Percentiles rank a stretch among this genome's conserved stretches.
Evolutionary conservation across 2,113 vertebrate species (phyloP).

Genomic region (Oncorhynchus clarkii): DNA sequence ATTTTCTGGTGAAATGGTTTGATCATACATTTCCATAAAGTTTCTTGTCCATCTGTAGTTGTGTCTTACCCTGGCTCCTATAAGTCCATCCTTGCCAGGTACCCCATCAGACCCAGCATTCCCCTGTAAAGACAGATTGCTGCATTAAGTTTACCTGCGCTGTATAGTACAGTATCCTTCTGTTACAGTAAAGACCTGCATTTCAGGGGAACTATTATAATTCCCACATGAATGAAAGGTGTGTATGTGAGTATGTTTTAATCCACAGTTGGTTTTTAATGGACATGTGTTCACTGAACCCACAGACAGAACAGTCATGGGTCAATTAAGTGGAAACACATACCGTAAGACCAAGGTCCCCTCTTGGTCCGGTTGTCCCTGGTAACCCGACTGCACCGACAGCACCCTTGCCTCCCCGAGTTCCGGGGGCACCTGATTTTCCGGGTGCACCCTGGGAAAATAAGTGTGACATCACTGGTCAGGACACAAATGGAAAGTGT

Average conservation of each 20-base stretch:
- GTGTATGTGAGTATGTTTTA: background rate
- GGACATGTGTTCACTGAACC: background rate
- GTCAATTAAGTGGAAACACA: slow-evolving; percentile 40
- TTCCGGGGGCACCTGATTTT: slow-evolving; percentile 84
- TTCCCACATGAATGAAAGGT: background rate
- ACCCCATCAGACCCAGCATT: slow-evolving; percentile 85
- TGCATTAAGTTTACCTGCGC: background rate
- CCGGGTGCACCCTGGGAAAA: slow-evolving; percentile 86
- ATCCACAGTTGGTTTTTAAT: background rate
- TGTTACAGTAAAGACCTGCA: background rate
- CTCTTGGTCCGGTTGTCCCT: slow-evolving; percentile 84
- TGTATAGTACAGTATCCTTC: no score
- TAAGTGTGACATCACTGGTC: background rate
- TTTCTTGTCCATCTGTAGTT: background rate
- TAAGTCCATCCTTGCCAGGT: slow-evolving; percentile 86
- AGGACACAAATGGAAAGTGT: background rate
- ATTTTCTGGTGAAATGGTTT: background rate
- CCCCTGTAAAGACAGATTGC: slow-evolving; percentile 76
- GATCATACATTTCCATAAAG: background rate
- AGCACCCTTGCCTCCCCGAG: slow-evolving; percentile 83
- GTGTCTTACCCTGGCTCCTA: slow-evolving; percentile 85
- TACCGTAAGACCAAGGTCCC: slow-evolving; percentile 91
- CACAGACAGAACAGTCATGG: no score
- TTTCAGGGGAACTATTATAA: background rate
- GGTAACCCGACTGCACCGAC: slow-evolving; percentile 83